phyloP scores from a whole-genome alignment of 2,113 vertebrate genomes.

The Plecotus auritus region DNA sequence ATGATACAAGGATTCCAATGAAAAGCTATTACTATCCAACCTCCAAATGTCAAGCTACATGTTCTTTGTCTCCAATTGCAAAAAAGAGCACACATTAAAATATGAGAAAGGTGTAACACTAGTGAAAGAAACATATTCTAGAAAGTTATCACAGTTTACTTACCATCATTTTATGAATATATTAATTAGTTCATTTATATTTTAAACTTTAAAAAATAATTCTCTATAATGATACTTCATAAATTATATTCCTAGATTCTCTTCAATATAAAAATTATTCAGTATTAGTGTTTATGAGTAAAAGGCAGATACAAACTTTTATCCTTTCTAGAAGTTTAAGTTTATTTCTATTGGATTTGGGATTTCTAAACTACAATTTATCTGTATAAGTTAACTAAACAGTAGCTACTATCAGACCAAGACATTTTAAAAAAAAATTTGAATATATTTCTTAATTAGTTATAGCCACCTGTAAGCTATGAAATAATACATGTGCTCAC shows the following conservation, averaged over 20 bases:
- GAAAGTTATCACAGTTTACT: background rate
- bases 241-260: background rate
- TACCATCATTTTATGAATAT: background rate
- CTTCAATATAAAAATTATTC: background rate
- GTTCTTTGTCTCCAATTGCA: background rate
- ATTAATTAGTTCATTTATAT: background rate
- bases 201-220: background rate
- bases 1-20: background rate
- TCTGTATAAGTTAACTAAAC: background rate
- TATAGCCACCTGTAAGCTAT: background rate
- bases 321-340: background rate
- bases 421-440: background rate
- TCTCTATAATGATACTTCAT: background rate
- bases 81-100: background rate
- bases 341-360: background rate
- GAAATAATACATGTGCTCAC: background rate
- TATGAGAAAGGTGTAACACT: background rate
- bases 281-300: background rate
- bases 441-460: conserved; percentile 22
- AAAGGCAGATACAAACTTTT: background rate
- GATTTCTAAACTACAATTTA: background rate
- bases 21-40: background rate
- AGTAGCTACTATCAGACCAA: background rate
- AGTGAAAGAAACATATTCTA: background rate
- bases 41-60: background rate